A percentile compares a stretch with the other conserved stretches of the same genome.
Evolutionary conservation across 2,797 vertebrate genomes (phyloP).

Genomic region (Danio albolineatus): DNA sequence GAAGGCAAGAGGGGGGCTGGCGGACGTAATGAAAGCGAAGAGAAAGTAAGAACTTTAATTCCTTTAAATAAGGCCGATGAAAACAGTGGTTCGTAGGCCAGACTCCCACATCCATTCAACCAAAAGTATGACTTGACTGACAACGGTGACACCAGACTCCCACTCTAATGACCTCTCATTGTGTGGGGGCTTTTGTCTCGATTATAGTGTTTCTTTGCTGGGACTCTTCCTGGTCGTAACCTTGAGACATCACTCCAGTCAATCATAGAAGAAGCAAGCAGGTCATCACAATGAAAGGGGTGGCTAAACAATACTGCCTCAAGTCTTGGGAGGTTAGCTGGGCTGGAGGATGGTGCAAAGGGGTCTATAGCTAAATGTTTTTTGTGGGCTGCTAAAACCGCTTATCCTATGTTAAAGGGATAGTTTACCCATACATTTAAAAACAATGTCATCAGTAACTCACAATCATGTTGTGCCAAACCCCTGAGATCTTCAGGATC

Average conservation of each 20-base stretch:
- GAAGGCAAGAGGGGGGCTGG: constrained; percentile 58
- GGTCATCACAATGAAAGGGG: neutral
- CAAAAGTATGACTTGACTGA: constrained; percentile 74
- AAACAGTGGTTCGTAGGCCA: constrained; percentile 67
- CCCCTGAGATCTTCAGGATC: too few relatives aligned
- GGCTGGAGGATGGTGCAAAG: neutral
- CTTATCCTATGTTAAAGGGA: neutral
- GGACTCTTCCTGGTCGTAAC: constrained; percentile 1
- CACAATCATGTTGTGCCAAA: too few relatives aligned
- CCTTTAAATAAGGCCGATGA: constrained; percentile 78
- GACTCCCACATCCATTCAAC: constrained; percentile 57
- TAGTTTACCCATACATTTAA: too few relatives aligned
- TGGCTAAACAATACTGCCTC: neutral
- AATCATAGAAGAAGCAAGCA: neutral
- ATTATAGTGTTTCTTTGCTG: constrained; percentile 55
- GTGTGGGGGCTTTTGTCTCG: constrained; percentile 73
- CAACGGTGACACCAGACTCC: constrained; percentile 74
- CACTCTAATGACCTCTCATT: constrained; percentile 77
- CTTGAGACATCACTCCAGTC: constrained; percentile 3
- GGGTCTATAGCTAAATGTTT: neutral
- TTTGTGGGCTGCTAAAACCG: neutral
- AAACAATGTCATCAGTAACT: too few relatives aligned
- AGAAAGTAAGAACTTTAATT: constrained; percentile 75
- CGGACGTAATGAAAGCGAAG: constrained; percentile 57
- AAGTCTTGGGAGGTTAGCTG: neutral